Percentiles rank a stretch among this genome's conserved stretches.
phyloP scores from a whole-genome alignment of 2,888 invertebrate genomes.

The Phaonia tiefii region DNA sequence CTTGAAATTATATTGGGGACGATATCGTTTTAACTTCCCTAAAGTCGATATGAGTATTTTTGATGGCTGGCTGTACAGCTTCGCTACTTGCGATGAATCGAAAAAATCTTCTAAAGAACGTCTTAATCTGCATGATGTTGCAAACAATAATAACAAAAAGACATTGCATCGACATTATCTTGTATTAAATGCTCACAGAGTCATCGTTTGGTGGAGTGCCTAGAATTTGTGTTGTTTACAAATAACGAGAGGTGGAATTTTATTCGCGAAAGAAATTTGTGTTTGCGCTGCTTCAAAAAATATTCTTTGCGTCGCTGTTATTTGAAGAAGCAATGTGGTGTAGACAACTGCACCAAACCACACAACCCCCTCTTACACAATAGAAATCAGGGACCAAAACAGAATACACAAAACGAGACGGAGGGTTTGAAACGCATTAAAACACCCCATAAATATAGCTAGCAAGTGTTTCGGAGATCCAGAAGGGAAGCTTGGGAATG shows the following conservation, averaged over 20 bases:
- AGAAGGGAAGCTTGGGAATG: constrained; percentile 42
- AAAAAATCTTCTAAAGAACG: constrained; percentile 21
- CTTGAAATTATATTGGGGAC: constrained; percentile 39
- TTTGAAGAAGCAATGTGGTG: constrained; percentile 38
- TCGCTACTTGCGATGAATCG: constrained; percentile 23
- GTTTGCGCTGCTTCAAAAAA: constrained; percentile 48
- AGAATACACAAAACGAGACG: constrained; percentile 6
- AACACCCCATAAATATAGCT: not conserved
- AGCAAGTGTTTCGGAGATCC: constrained; percentile 62
- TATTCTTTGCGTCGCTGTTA: constrained; percentile 44
- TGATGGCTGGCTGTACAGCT: constrained; percentile 30
- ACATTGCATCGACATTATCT: too few relatives aligned
- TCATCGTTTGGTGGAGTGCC: constrained; percentile 42
- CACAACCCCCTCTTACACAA: constrained; percentile 60
- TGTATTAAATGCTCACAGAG: constrained; percentile 35
- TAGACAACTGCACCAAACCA: constrained; percentile 45
- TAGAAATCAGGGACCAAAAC: not conserved
- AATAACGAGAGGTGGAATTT: constrained; percentile 49
- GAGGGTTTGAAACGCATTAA: constrained; percentile 16
- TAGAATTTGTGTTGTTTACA: constrained; percentile 36
- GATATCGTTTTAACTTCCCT: constrained; percentile 1
- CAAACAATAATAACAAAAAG: too few relatives aligned
- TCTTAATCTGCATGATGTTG: constrained; percentile 23
- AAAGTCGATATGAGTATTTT: constrained; percentile 36
- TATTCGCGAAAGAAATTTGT: constrained; percentile 24